Percentiles rank a stretch among this genome's conserved stretches.
These are phyloP conservation scores for Heliconius himera DNA, from an alignment of 1,140 invertebrate species.

Conservation along the genomic window DNA sequence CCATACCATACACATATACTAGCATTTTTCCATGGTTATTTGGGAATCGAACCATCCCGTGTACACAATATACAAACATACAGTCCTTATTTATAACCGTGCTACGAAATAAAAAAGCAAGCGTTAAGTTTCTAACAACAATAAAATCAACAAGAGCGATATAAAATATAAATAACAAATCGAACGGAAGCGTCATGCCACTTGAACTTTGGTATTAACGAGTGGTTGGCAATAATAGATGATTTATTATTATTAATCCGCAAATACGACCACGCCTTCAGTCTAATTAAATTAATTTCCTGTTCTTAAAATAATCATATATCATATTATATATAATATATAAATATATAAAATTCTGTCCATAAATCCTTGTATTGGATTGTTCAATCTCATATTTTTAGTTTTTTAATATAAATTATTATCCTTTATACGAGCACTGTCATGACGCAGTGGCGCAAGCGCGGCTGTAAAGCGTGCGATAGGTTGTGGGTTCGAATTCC, in stretches of 20 bases:
- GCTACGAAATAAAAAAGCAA: not conserved
- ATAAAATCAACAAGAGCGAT: constrained; percentile 2
- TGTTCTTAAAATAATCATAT: not conserved
- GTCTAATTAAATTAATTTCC: constrained; percentile 13
- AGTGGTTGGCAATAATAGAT: constrained; percentile 7
- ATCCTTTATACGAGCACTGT: not conserved
- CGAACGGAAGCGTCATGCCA: constrained; percentile 11
- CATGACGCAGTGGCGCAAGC: too few relatives aligned
- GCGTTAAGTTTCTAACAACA: not conserved
- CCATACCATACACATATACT: too few relatives aligned
- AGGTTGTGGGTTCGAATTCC: too few relatives aligned
- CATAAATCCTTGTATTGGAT: not conserved
- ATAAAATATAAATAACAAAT: constrained; percentile 4
- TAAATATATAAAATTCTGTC: constrained; percentile 6
- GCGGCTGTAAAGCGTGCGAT: too few relatives aligned
- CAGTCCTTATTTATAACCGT: not conserved
- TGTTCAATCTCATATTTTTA: not conserved
- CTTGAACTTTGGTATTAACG: constrained; percentile 9
- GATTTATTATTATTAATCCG: constrained; percentile 11
- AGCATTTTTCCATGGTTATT: too few relatives aligned
- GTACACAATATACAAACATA: not conserved
- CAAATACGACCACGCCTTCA: constrained; percentile 12
- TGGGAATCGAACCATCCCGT: too few relatives aligned
- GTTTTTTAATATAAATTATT: not conserved
- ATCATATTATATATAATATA: not conserved